Conservation (phyloP, 2,113 vertebrate species). For the cattle (Bos taurus) region DNA sequence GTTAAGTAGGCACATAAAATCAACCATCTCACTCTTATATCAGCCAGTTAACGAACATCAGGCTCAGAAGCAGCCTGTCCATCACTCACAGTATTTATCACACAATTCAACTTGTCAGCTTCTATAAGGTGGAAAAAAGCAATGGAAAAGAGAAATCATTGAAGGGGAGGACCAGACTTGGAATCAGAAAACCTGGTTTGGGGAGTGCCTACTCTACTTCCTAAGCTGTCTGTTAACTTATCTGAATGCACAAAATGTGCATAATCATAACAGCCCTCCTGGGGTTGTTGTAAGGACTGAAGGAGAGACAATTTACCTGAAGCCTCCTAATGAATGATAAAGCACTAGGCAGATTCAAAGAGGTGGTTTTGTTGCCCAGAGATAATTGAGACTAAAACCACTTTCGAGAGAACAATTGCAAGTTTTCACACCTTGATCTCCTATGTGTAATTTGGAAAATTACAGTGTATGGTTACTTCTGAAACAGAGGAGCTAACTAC, state of each 20-base stretch:
- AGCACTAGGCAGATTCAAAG: not conserved
- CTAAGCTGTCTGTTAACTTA: not conserved
- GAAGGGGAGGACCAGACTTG: not conserved
- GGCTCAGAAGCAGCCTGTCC: not conserved
- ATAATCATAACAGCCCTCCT: not conserved
- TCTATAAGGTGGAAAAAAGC: not conserved
- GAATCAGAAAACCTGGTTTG: not conserved
- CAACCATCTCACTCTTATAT: not conserved
- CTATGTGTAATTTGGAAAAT: slow-evolving; percentile 21
- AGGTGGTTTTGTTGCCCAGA: not conserved
- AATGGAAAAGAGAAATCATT: not conserved
- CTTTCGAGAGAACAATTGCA: not conserved
- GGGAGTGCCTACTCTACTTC: not conserved
- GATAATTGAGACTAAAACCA: not conserved
- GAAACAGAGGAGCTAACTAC: not conserved
- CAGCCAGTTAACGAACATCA: not conserved
- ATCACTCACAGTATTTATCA: not conserved
- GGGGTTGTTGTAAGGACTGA: not conserved
- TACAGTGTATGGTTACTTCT: not conserved
- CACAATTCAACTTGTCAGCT: not conserved
- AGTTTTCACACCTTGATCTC: not conserved
- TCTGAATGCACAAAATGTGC: not conserved
- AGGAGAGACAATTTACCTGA: not conserved
- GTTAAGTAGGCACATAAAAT: not conserved
- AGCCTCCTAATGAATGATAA: not conserved